Evolutionary conservation across 2,888 invertebrate genomes (phyloP).

Genomic region (Therioaphis trifolii): DNA sequence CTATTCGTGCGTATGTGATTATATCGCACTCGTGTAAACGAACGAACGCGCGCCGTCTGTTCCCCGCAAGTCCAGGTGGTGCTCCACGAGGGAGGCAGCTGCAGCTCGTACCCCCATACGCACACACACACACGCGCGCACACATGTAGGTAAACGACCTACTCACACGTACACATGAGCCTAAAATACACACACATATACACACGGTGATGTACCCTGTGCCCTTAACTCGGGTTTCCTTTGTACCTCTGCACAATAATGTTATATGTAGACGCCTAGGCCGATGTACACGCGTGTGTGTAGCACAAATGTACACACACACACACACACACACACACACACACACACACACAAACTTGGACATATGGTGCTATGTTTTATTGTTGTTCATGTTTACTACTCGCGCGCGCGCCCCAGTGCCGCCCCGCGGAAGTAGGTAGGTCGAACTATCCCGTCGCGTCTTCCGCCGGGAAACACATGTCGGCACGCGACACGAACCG

Average conservation of each 20-base stretch:
- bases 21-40: not conserved
- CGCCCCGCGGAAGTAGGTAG: slow-evolving; percentile 51
- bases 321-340: not conserved
- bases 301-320: not conserved
- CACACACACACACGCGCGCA: not conserved
- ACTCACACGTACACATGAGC: too few species aligned
- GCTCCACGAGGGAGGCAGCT: slow-evolving; percentile 29
- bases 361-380: not conserved
- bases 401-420: not conserved
- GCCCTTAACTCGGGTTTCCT: slow-evolving; percentile 33
- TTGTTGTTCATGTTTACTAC: not conserved
- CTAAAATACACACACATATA: too few species aligned
- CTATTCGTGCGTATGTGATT: not conserved
- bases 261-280: not conserved
- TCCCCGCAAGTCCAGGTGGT: slow-evolving; percentile 24
- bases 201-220: not conserved
- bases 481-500: slow-evolving; percentile 60
- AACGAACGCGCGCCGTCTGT: slow-evolving; percentile 11
- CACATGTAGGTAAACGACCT: not conserved
- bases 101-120: not conserved
- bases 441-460: not conserved
- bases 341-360: not conserved
- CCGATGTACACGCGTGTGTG: not conserved
- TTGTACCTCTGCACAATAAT: not conserved
- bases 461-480: slow-evolving; percentile 48